A percentile compares a stretch with the other conserved stretches of the same genome.
These are phyloP conservation scores for Drosophila nr. perissopoda DNA, from an alignment of 2,888 invertebrate genomes.

Conservation along the genomic window DNA sequence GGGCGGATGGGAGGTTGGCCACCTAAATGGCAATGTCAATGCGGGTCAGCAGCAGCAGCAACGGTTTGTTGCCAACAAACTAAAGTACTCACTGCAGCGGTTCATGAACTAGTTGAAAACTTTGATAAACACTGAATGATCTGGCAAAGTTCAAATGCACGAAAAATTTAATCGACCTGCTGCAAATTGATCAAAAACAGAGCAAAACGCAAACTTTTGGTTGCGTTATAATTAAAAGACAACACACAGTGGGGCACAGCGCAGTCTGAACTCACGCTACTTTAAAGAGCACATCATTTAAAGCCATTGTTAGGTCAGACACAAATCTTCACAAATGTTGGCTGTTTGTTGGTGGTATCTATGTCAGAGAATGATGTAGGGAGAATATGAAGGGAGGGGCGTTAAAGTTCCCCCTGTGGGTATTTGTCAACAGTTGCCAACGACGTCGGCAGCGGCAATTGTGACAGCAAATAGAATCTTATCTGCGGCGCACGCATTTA, in stretches of 20 bases:
- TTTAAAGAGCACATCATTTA: conserved; percentile 29
- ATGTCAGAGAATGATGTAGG: conserved; percentile 42
- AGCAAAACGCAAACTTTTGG: background rate
- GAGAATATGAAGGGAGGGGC: background rate
- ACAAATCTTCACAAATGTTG: conserved; percentile 66
- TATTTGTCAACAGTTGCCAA: conserved; percentile 69
- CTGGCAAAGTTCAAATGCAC: conserved; percentile 17
- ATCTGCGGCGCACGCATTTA: conserved; percentile 64
- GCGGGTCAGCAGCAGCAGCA: conserved; percentile 54
- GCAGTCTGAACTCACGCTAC: background rate
- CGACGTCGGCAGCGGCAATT: conserved; percentile 42
- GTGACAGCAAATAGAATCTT: conserved; percentile 72
- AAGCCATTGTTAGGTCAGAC: conserved; percentile 30
- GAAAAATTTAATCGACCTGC: conserved; percentile 2
- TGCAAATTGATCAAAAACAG: conserved; percentile 10
- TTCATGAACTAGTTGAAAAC: conserved; percentile 24
- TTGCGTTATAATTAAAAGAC: conserved; percentile 32
- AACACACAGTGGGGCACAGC: conserved; percentile 21
- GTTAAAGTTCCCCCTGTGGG: conserved; percentile 55
- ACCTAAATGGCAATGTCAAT: conserved; percentile 62
- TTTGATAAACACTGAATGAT: conserved; percentile 12
- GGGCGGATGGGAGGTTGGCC: conserved; percentile 22
- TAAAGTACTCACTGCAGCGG: conserved; percentile 16
- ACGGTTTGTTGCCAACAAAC: conserved; percentile 23
- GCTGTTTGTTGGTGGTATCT: conserved; percentile 33